These are phyloP conservation scores for Ridgeia piscesae DNA, from an alignment of 1,140 invertebrate species.

Conservation along the genomic window DNA sequence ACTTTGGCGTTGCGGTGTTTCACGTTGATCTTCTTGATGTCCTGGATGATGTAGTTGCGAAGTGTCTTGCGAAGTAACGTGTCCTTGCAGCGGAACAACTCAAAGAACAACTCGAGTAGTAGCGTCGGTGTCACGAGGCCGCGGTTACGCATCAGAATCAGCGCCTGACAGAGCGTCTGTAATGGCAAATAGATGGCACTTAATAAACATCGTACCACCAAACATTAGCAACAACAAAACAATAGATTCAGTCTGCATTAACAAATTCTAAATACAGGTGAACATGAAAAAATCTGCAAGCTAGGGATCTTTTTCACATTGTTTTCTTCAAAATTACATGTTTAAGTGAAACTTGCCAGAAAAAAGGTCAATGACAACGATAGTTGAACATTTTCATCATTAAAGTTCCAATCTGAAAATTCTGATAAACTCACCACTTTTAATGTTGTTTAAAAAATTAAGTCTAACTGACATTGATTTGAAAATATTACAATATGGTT, in stretches of 20 bases:
- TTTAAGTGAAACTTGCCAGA: neutral
- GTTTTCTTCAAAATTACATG: neutral
- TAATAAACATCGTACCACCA: neutral
- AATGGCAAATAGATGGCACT: constrained; percentile 36
- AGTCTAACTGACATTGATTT: too few species aligned
- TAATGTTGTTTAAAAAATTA: too few species aligned
- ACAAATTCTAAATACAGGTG: constrained; percentile 16
- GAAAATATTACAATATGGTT: too few species aligned
- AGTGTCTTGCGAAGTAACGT: constrained; percentile 85
- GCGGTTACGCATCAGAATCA: constrained; percentile 91
- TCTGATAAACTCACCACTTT: too few species aligned
- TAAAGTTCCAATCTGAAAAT: too few species aligned
- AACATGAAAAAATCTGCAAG: constrained; percentile 27
- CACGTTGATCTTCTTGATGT: constrained; percentile 94
- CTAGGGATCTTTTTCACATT: constrained; percentile 1
- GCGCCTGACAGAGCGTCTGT: constrained; percentile 81
- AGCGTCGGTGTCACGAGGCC: constrained; percentile 81
- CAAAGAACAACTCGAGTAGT: constrained; percentile 88
- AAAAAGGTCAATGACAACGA: too few species aligned
- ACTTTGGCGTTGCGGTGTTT: constrained; percentile 91
- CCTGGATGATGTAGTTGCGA: constrained; percentile 82
- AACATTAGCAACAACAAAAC: neutral
- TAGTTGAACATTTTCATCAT: too few species aligned
- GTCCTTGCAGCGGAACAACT: constrained; percentile 86
- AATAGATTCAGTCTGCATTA: neutral